Base-by-base conservation (phyloP, 2,113 vertebrate species). In the Sorex araneus region DNA sequence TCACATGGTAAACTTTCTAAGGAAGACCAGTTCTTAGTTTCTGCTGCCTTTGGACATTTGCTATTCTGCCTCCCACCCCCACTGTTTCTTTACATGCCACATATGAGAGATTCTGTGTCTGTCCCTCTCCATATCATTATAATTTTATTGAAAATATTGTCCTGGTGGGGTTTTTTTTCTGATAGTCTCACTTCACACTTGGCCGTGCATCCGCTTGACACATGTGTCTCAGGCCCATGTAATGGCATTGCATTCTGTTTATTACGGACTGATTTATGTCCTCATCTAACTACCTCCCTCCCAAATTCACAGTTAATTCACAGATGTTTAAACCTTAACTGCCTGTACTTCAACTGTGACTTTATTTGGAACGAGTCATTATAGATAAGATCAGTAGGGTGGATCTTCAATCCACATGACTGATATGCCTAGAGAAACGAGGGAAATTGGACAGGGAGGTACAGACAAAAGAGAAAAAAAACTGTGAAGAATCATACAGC, bases 321-420 rank as follows among this genome's bases (percentile, higher is more conserved):
- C 40, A 40, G 40, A 36, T 34, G 34, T 60, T 60, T 19, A 83
- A 83, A 7, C 47, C 43, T 19, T 73, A 40, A 54, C 15, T 3
- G 34, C 10, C 27, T 36, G 7, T 47, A 47, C 10, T 60, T 85
- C 27, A 82, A 69, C 34, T 77, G 27, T 57, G 28, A 36, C 40
- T 47, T 81, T 84, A 18, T 66, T 57, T 94, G 71, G 81, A 92
- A 60, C 32, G 27, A 23, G 6, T 66, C 70, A 18, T 50, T 57
- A 60, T 1, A 32, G 27, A 34, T 73, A 12, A 60, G 36, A 18
- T 77, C 34, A 27, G 30, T 18, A n/a, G 70, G 21, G 9, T 36
- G 25, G 36, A 64, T 6, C 15, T 30, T 13, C 47, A 43, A 76
- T 28, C 23, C 27, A 32, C 16, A 63, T 30, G 5, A 25, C 45